Conservation (phyloP, 1,140 invertebrate species). For the Anastrepha ludens region DNA sequence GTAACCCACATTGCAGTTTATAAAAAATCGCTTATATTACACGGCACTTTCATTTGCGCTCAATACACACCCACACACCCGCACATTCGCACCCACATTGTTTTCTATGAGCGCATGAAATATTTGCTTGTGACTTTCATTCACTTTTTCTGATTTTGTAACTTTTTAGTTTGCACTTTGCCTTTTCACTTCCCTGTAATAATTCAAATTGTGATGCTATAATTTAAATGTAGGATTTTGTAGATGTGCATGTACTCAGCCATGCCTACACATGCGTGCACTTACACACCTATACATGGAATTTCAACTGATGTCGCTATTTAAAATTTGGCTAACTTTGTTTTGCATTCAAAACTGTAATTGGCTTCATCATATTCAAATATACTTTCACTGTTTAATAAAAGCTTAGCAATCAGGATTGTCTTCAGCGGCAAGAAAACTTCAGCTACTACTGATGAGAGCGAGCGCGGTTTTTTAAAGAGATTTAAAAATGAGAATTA, state of each 20-base stretch:
- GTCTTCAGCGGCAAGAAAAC: no score
- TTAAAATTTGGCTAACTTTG: no score
- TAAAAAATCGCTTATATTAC: constrained; percentile 32
- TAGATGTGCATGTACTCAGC: no score
- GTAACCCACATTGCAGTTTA: constrained; percentile 38
- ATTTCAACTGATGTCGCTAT: no score
- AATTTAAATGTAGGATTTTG: background rate
- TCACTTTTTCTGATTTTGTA: constrained; percentile 15
- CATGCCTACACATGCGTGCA: no score
- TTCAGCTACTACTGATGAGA: no score
- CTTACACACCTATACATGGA: no score
- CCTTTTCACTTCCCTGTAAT: constrained; percentile 3
- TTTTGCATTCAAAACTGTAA: no score
- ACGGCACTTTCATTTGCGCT: background rate
- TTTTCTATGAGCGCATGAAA: background rate
- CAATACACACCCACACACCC: background rate
- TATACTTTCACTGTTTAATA: background rate
- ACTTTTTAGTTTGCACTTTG: background rate
- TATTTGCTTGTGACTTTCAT: background rate
- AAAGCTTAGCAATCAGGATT: no score
- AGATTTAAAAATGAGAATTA: no score
- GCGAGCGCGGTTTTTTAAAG: no score
- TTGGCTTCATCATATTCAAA: background rate
- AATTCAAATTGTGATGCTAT: constrained; percentile 11
- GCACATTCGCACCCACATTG: background rate